Evolutionary conservation across 2,888 invertebrate genomes (phyloP).

Genomic region (Merodon equestris): DNA sequence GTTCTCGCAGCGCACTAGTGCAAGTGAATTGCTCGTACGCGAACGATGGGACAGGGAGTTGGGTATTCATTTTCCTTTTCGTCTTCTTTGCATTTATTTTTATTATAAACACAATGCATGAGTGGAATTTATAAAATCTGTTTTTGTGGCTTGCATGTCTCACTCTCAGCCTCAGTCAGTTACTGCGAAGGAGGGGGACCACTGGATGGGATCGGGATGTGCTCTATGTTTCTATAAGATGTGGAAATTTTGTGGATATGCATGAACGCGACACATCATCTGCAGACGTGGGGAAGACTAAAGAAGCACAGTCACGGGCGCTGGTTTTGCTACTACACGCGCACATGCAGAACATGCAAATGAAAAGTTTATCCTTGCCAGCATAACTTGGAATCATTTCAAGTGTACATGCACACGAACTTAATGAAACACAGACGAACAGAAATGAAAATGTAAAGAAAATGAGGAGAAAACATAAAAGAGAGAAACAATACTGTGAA

Average conservation of each 20-base stretch:
- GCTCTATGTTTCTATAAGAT: constrained; percentile 41
- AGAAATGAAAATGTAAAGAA: neutral
- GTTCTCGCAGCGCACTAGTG: constrained; percentile 28
- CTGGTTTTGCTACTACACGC: constrained; percentile 22
- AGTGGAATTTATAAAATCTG: constrained; percentile 67
- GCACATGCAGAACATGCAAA: constrained; percentile 56
- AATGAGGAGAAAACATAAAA: neutral
- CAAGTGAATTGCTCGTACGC: constrained; percentile 51
- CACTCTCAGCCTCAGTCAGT: constrained; percentile 15
- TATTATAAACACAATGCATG: constrained; percentile 65
- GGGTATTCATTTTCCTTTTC: constrained; percentile 29
- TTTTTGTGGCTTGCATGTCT: constrained; percentile 62
- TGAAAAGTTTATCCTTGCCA: constrained; percentile 67
- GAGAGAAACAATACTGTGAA: constrained; percentile 3
- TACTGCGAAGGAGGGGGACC: too few species aligned
- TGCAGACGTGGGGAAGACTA: constrained; percentile 18
- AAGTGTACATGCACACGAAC: constrained; percentile 52
- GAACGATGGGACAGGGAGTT: constrained; percentile 53
- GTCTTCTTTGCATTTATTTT: constrained; percentile 37
- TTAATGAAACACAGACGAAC: constrained; percentile 9
- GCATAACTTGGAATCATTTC: constrained; percentile 62
- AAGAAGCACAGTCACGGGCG: constrained; percentile 6
- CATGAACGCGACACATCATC: constrained; percentile 60
- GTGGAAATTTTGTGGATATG: constrained; percentile 50
- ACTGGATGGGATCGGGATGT: neutral